Evolutionary conservation across 1,140 invertebrate species (phyloP), one percentile per base, ranked within the genome.

Genomic region (Physella acuta): DNA sequence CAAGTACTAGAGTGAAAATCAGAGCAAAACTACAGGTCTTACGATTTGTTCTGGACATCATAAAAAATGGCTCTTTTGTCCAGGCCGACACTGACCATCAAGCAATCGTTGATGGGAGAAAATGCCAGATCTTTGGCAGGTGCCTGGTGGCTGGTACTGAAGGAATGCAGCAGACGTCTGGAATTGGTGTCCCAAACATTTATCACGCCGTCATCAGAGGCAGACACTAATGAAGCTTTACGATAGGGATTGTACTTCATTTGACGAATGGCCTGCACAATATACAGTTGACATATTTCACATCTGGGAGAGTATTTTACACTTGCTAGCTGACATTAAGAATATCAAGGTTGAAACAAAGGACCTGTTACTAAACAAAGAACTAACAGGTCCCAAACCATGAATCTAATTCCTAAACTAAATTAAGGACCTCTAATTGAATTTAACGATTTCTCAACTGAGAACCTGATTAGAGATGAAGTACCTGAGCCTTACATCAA

Each of bases 31-130:
- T 24, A 39, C 17, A 36, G 37, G 64, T 76, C 79, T 80, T 76
- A 85, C 84, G 78, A 78, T 73, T 83, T 85, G 5, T 71, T 76
- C 49, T 81, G 75, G 0, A 82, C 73, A 74, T 85, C 83, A 72
- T 84, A 85, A 67, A 78, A 83, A 30, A 82, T 77, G 30, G 85
- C 73, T 49, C 81, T 75, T 68, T 86, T 85, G 71, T 86, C 85
- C 39, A 85, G 80, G 3, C 85, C 85, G 4, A 83, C 84, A 68
- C 79, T 83, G 59, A 82, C 77, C 61, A 86, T 78, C 1, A 86
- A 73, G 61, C 82, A 78, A 53, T 83, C 79, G 71, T 86, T 86
- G 63, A 85, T 74, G 16, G 84, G 85, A 36, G 85, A 86, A 71
- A 86, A 86, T 5, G 79, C 79, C 0, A 86, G 73, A 24, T 78